Conservation (phyloP, 2,113 vertebrate species). For the Hemicordylus capensis region DNA sequence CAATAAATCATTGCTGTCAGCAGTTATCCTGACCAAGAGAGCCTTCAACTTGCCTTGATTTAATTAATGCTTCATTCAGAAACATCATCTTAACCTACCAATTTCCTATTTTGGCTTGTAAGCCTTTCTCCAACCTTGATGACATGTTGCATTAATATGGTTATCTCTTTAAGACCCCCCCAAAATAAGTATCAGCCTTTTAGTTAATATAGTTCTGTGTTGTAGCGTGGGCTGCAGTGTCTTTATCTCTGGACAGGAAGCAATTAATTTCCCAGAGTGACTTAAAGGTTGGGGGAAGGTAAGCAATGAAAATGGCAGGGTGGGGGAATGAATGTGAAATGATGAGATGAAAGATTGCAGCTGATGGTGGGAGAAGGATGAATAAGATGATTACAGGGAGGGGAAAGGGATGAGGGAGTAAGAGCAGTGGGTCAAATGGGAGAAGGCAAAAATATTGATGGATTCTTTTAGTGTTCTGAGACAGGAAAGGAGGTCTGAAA, state of each 20-base stretch:
- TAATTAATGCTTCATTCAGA: background rate
- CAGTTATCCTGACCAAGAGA: no score
- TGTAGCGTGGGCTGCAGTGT: background rate
- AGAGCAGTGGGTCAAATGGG: background rate
- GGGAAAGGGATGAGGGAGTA: background rate
- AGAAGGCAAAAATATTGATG: background rate
- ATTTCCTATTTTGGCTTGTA: background rate
- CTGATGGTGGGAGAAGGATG: background rate
- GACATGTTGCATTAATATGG: background rate
- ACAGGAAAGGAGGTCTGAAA: background rate
- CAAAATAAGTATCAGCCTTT: background rate
- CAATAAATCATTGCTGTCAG: no score
- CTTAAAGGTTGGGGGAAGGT: background rate
- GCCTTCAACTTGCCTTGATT: no score
- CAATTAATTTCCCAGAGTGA: background rate
- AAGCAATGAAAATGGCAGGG: background rate
- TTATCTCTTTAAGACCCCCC: background rate
- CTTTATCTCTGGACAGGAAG: background rate
- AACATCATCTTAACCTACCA: background rate
- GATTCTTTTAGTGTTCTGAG: background rate
- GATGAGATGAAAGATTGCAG: background rate
- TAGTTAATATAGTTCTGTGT: background rate
- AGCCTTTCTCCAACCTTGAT: background rate
- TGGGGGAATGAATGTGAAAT: background rate
- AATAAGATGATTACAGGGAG: background rate